phyloP scores from a whole-genome alignment of 2,888 invertebrate genomes.

The Yponomeuta plumbellus region DNA sequence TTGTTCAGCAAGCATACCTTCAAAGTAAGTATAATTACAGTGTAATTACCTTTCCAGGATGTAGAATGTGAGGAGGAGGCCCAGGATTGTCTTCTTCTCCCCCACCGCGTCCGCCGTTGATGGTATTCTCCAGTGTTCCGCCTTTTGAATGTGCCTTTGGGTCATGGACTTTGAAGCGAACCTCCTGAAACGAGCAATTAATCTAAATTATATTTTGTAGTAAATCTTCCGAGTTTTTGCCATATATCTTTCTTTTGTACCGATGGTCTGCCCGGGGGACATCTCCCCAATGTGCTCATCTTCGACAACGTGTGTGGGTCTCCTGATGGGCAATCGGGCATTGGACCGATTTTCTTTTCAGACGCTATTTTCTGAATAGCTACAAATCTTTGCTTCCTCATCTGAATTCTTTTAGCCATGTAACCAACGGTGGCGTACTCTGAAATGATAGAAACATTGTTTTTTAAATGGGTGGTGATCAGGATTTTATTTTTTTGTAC shows the following conservation, averaged over 20 bases:
- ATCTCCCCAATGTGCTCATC: slow-evolving; percentile 84
- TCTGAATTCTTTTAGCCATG: slow-evolving; percentile 97
- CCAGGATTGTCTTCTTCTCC: slow-evolving; percentile 80
- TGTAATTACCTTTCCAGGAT: slow-evolving; percentile 85
- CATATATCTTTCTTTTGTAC: slow-evolving; percentile 32
- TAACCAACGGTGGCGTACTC: slow-evolving; percentile 99
- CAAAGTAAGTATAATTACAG: not conserved
- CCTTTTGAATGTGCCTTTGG: slow-evolving; percentile 96
- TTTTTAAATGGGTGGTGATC: not conserved
- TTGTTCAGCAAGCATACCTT: not conserved
- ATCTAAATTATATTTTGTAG: not conserved
- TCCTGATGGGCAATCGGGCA: slow-evolving; percentile 83
- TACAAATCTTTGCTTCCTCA: slow-evolving; percentile 94
- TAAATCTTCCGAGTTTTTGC: slow-evolving; percentile 1
- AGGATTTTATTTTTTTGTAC: not conserved
- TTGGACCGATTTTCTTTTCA: slow-evolving; percentile 86
- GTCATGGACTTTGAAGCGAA: slow-evolving; percentile 96
- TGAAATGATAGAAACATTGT: slow-evolving; percentile 58
- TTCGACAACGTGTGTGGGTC: slow-evolving; percentile 83
- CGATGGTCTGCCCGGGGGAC: slow-evolving; percentile 71
- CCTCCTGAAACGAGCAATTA: slow-evolving; percentile 83
- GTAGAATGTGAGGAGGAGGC: slow-evolving; percentile 85
- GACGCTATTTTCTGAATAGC: slow-evolving; percentile 94
- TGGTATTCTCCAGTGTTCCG: slow-evolving; percentile 92
- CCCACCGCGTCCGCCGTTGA: slow-evolving; percentile 86